A percentile compares a stretch with the other conserved stretches of the same genome.
Conservation (phyloP, 2,797 vertebrate species). For the Alcedo atthis region DNA sequence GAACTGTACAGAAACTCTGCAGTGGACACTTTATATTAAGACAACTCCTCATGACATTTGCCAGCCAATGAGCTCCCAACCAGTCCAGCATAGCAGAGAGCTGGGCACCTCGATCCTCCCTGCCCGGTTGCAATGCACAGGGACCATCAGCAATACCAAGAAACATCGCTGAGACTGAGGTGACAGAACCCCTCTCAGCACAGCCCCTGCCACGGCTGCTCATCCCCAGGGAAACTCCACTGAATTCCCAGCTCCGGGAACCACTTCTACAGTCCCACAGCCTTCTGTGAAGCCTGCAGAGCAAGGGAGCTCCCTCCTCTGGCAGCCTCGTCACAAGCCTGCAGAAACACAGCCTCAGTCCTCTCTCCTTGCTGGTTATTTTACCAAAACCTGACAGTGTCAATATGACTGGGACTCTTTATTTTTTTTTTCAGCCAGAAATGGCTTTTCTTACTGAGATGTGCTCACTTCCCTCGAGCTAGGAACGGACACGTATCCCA, state of each 20-base stretch:
- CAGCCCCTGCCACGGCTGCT: background rate
- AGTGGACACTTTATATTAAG: background rate
- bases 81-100: background rate
- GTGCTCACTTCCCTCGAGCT: background rate
- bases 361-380: background rate
- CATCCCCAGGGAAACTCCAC: background rate
- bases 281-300: background rate
- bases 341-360: fast-evolving
- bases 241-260: background rate
- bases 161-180: background rate
- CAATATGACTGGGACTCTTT: background rate
- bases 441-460: background rate
- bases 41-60: background rate
- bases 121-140: background rate
- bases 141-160: background rate
- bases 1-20: background rate
- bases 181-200: background rate
- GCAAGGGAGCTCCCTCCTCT: background rate
- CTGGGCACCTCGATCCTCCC: fast-evolving
- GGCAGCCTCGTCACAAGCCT: background rate
- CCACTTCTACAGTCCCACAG: background rate
- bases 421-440: conserved; percentile 2
- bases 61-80: background rate
- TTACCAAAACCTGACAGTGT: background rate
- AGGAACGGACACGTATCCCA: background rate